Base-by-base conservation (phyloP, 2,797 vertebrate species). In the Malurus splendens region DNA sequence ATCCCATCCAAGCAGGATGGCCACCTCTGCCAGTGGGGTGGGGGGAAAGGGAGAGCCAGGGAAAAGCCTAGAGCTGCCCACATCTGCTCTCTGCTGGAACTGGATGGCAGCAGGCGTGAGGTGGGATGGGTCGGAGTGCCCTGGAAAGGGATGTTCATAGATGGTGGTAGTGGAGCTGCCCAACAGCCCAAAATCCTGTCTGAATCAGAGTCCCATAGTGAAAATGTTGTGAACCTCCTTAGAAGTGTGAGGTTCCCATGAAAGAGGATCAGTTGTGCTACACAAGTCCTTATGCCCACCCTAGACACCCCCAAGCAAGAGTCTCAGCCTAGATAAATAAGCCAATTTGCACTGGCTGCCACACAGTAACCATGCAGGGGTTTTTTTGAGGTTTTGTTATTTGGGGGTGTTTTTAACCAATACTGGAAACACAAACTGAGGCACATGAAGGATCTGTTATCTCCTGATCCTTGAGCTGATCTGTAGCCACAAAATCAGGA, bases 151-250 rank as follows among this genome's bases (percentile, higher is more conserved):
- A 10, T 12, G 25, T 27, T 81, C 33, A 15, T 38, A 45, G 60
- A 30, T 1, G 2, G 8, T 62, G 72, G 24, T 20, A 52, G 10
- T 50, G n/a, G 61, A 74, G 42, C 28, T 45, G 20, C 64, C 32
- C 33, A 41, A 22, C 18, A 60, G 20, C 38, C 36, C 32, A 32
- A 32, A 32, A 32, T 32, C 32, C 32, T 32, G 32, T 32, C 32
- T 32, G 32, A 32, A 32, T 32, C 32, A 32, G 32, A 32, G 32
- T 32, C 32, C 32, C n/a, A 0, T 18, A 19, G 27, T 0, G 0
- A 82, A 92, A 86, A 39, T 7, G 7, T 38, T 7, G 4, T 27
- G 22, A 74, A 41, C 12, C 14, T 79, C 24, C 55, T 60, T 71
- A 52, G 41, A 86, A 88, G 32, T 6, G 3, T 14, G 12, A 0